phyloP scores from a whole-genome alignment of 2,113 vertebrate genomes.

The Macrotus californicus region DNA sequence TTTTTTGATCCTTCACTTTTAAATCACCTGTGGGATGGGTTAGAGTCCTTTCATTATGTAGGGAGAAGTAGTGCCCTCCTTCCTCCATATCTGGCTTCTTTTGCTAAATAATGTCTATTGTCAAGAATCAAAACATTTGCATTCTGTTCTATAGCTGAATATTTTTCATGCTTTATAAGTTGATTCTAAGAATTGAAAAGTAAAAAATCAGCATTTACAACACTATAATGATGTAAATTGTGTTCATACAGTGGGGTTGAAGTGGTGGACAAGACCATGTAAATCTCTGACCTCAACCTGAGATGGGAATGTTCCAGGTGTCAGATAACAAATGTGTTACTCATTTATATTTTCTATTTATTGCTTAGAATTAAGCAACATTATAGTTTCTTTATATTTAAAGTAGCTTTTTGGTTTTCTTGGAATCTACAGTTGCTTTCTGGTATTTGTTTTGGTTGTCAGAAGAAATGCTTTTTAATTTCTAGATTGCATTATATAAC shows the following conservation, averaged over 20 bases:
- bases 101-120: background rate
- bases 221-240: background rate
- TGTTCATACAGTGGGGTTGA: background rate
- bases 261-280: background rate
- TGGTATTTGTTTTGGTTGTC: background rate
- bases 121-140: background rate
- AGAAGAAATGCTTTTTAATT: background rate
- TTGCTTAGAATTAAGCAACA: background rate
- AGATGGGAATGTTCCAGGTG: background rate
- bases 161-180: background rate
- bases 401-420: background rate
- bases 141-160: background rate
- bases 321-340: background rate
- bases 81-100: background rate
- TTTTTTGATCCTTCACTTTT: background rate
- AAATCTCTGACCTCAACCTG: background rate
- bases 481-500: background rate
- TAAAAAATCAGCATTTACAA: background rate
- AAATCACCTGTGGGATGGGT: background rate
- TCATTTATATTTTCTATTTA: background rate
- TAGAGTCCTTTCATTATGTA: background rate
- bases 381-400: background rate
- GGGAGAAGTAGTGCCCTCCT: background rate
- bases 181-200: background rate
- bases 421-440: background rate